Base-by-base conservation (phyloP, 2,888 invertebrate genomes). In the Tridacna crocea region DNA sequence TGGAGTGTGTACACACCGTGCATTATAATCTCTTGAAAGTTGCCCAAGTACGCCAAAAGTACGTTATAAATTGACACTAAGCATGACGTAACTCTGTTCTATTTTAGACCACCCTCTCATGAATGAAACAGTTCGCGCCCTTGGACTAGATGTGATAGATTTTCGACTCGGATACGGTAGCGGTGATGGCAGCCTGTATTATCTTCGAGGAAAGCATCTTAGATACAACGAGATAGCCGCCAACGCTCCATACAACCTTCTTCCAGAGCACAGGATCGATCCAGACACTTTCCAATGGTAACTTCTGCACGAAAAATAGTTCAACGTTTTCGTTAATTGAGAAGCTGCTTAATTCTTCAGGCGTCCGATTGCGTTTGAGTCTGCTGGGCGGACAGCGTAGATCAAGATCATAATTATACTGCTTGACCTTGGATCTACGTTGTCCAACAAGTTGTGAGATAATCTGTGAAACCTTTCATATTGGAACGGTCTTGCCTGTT, bases 201-300 rank as follows among this genome's bases (percentile, higher is more conserved):
- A 79, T 58, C 22, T 83, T 0, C 79, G 86, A 48, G 77, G 81
- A 13, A 74, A 65, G 26, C 77, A 75, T 47, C 46, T 87, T 4
- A 61, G 58, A 3, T 24, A 26, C 8, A 13, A 17, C 17, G 78
- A 87, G 6, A 65, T 83, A 0, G 72, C 22, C 0, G 70, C 36
- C 24, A 63, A 72, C 0, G 58, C 73, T 10, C 84, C 84, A 1
- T 87, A 87, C 74, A 80, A 79, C 22, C 66, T 85, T 17, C 66
- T 73, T 8, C 70, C 72, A 15, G 65, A 75, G 13, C 84, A 87
- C 51, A 75, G 60, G 47, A 48, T 47, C 15, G 19, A 46, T 12
- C 24, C 51, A 15, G 51, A 47, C 15, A 47, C 27, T 19, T 36
- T 70, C 19, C 48, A 24, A 51, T 70, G 70, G 70, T 70, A 70